phyloP scores from a whole-genome alignment of 2,888 invertebrate genomes.

The Mimas tiliae region DNA sequence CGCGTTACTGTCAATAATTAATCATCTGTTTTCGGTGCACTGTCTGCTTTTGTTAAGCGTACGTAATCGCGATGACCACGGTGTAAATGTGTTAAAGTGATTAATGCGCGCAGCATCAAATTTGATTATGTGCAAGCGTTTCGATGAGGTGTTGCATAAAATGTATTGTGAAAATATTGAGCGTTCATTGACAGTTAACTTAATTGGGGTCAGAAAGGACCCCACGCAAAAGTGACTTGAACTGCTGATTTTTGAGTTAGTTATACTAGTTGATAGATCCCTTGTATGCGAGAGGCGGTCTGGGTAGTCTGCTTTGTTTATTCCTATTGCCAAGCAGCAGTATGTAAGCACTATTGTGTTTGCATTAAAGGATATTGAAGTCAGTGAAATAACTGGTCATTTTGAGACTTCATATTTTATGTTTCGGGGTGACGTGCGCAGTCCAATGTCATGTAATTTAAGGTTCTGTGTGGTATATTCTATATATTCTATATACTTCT shows the following conservation, averaged over 20 bases:
- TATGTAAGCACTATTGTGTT: no score
- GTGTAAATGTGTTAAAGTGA: slow-evolving; percentile 78
- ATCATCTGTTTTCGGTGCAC: slow-evolving; percentile 66
- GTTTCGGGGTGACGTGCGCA: no score
- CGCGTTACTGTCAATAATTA: slow-evolving; percentile 61
- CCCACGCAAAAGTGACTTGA: background rate
- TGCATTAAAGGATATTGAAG: no score
- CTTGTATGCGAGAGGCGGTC: no score
- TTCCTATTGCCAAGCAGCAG: no score
- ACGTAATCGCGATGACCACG: slow-evolving; percentile 65
- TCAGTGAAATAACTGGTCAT: no score
- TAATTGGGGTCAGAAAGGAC: slow-evolving; percentile 26
- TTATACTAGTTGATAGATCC: no score
- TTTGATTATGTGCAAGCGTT: slow-evolving; percentile 61
- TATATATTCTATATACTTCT: no score
- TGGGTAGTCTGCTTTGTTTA: no score
- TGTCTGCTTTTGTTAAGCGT: slow-evolving; percentile 66
- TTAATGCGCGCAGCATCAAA: slow-evolving; percentile 74
- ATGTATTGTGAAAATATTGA: slow-evolving; percentile 25
- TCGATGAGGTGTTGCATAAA: slow-evolving; percentile 37
- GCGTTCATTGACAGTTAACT: slow-evolving; percentile 23
- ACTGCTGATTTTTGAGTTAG: background rate
- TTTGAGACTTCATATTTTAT: no score
- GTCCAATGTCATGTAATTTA: no score
- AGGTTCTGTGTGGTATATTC: no score